Evolutionary conservation across 37 sponge, comb jelly and placozoan genomes (phyloP), one percentile per base, ranked within the genome.

Genomic region (Corticium candelabrum): DNA sequence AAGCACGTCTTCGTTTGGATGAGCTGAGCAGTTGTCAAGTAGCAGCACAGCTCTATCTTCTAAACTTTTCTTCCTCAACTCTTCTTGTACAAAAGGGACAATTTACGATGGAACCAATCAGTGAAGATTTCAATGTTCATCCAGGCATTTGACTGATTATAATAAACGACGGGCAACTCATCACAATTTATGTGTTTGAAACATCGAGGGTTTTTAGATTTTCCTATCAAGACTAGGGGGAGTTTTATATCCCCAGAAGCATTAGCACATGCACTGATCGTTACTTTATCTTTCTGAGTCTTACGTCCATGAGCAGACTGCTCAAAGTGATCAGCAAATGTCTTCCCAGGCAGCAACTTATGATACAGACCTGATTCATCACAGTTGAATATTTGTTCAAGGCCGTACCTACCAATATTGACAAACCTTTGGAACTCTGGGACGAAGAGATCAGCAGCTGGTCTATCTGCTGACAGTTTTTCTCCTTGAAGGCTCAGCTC

Each of bases 291-390:
- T 67, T 87, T 86, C 21, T 50, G 38, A 38, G 62, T 79, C 37
- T 90, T 86, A 7, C 40, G 33, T 77, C 91, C 91, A 74, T 41
- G 74, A 36, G 91, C 87, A 29, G 84, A 79, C 30, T 87, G 83
- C 68, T 86, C 91, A 76, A 75, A 87, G 41, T 35, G 34, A 35
- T 79, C n/a, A 75, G 83, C 88, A 1, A 90, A 34, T 33, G 87
- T 84, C 37, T 41, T 74, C 0, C 70, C 62, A 75, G 92, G 92
- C 0, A 91, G 77, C 3, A 85, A 56, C 29, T 77, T 50, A 69
- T 76, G 87, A 43, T 85, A 69, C 15, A 91, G 81, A 2, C 92
- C 92, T 68, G 92, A 87, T 80, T 91, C 92, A 80, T 91, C 89
- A 74, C 84, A 88, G 77, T 88, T 88, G 38, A 76, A 87, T 27